These are phyloP conservation scores for Oreochromis aureus DNA, from an alignment of 2,113 vertebrate genomes.

Conservation along the genomic window DNA sequence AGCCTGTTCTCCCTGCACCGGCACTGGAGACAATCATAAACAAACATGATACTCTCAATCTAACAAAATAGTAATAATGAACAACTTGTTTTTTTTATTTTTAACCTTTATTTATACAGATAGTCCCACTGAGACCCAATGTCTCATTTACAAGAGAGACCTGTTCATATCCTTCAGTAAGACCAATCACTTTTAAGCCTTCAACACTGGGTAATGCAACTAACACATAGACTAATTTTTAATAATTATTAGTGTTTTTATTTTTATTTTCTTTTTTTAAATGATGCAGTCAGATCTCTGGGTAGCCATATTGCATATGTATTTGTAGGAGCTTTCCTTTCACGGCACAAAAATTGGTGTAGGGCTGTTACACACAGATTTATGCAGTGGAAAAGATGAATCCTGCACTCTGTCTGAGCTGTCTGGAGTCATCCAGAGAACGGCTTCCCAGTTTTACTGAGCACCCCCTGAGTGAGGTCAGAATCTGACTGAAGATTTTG, in stretches of 20 bases:
- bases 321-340: neutral
- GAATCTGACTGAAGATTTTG: neutral
- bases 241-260: neutral
- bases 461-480: neutral
- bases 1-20: slow-evolving; percentile 91
- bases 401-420: neutral
- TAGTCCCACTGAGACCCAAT: neutral
- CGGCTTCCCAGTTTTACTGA: neutral
- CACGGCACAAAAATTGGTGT: neutral
- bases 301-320: neutral
- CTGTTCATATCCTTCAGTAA: neutral
- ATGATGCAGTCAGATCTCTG: neutral
- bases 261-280: neutral
- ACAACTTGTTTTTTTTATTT: neutral
- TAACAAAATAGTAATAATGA: neutral
- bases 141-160: neutral
- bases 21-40: slow-evolving; percentile 69
- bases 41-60: neutral
- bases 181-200: neutral
- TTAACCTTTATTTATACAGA: neutral
- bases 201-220: neutral
- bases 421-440: neutral
- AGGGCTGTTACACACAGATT: neutral
- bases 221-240: neutral
- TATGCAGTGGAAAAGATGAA: neutral